Base-by-base conservation (phyloP, 2,888 invertebrate species). In the Netelia virgata region DNA sequence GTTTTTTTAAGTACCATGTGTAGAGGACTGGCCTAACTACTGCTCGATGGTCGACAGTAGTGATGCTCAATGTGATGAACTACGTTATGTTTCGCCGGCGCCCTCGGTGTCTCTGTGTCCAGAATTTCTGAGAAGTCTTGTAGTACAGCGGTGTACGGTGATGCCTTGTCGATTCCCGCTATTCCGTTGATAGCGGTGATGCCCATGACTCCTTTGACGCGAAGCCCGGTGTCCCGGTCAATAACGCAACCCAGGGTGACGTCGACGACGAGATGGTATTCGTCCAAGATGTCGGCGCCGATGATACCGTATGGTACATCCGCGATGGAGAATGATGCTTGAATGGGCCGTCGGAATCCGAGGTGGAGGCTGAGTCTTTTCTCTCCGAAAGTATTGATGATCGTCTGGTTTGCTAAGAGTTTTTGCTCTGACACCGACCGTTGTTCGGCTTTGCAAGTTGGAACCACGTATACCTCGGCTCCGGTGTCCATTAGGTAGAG, bases 1-100 rank as follows among this genome's bases (percentile, higher is more conserved):
- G 23, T 1, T 23, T 87, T 86, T 68, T 92, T 91, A 5, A 86
- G 87, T 9, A 89, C 90, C 79, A 91, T 66, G 75, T 90, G 90
- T 0, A 91, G 86, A 8, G 90, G 90, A n/a, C 85, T 86, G 50
- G 90, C 66, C 66, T n/a, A n/a, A n/a, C n/a, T n/a, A n/a, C n/a
- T n/a, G n/a, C n/a, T n/a, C n/a, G n/a, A n/a, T n/a, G n/a, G n/a
- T n/a, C n/a, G n/a, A n/a, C n/a, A n/a, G n/a, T n/a, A n/a, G n/a
- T n/a, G n/a, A n/a, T n/a, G n/a, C n/a, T 57, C 55, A 6, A 57
- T 70, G 18, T 70, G 41, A 3, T 66, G 72, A 9, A 20, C 20
- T 1, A n/a, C 59, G 11, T 59, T 89, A 50, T 82, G 64, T 10
- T 36, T 61, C 36, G 72, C 72, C 9, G 73, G 77, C 0, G 80